These are phyloP conservation scores for Dasyprocta punctata DNA, from an alignment of 2,113 vertebrate genomes.

Conservation along the genomic window DNA sequence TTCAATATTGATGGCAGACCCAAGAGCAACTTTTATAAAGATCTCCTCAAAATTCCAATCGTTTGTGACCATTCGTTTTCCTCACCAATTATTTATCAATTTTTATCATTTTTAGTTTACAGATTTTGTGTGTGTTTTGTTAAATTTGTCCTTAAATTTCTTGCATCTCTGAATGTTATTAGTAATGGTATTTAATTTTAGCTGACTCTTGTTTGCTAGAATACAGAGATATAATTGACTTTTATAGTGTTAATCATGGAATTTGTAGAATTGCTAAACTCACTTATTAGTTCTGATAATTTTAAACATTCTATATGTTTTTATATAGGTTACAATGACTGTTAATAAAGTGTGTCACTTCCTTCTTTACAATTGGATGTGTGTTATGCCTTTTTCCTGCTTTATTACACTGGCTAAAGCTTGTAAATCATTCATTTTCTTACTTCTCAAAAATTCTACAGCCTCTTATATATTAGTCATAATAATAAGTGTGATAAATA, in stretches of 20 bases:
- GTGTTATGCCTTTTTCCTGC: background rate
- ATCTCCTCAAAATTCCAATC: background rate
- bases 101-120: background rate
- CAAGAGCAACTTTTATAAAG: background rate
- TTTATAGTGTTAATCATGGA: background rate
- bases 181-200: background rate
- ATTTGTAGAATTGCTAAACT: background rate
- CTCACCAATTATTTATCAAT: slow-evolving; percentile 3
- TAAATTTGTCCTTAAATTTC: background rate
- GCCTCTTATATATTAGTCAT: background rate
- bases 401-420: slow-evolving; percentile 21
- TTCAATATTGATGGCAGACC: background rate
- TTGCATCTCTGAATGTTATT: background rate
- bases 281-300: background rate
- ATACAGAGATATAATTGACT: background rate
- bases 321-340: background rate
- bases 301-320: background rate
- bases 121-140: background rate
- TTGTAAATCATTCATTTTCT: background rate
- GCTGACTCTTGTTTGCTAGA: background rate
- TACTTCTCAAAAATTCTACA: slow-evolving; percentile 5
- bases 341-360: background rate
- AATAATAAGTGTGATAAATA: background rate
- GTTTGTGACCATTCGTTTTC: background rate
- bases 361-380: background rate